Base-by-base conservation (phyloP, 2,797 vertebrate species). In the Dromococcyx pavoninus region DNA sequence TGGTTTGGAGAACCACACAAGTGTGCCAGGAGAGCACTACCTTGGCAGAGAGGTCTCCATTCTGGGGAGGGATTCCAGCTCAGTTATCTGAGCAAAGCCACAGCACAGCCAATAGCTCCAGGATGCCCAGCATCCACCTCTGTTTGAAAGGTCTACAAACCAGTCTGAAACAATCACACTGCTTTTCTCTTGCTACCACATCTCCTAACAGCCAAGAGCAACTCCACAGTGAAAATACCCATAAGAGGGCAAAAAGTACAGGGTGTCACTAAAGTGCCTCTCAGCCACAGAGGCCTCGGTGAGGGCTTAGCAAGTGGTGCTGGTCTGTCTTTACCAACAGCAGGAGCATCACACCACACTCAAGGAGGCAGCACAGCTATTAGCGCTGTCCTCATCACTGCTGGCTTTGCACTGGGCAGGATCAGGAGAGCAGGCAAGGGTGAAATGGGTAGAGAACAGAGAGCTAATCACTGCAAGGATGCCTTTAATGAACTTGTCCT, bases 381-480 rank as follows among this genome's bases (percentile, higher is more conserved):
- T 10, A 53, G 58, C 54, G 50, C 35, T 73, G 19, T 92, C 61
- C 30, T 69, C 69, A 23, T 33, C 82, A 6, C 7, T 44, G 30
- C 57, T 80, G 58, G 37, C 39, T 80, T 28, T 16, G 14, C 27
- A 64, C 64, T 69, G 33, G 53, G 33, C 57, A 72, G 82, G 74
- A 66, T 67, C n/a, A 56, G 74, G 56, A 74, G 57, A 81, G 92
- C 70, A 94, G 78, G 46, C 62, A 73, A 64, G 58, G 74, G 35
- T 57, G 91, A 73, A 89, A 75, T 10, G 17, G 35, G 21, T 9
- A 69, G 70, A 72, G 62, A 77, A 70, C 7, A 73, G 71, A 85
- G 72, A 39, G 23, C 18, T 69, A 33, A 88, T 79, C 76, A 17
- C 62, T 57, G 48, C 23, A n/a, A 77, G 43, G 24, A 33, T 46